A percentile compares a stretch with the other conserved stretches of the same genome.
Conservation (phyloP, 2,797 vertebrate genomes). For the Falco rusticolus region DNA sequence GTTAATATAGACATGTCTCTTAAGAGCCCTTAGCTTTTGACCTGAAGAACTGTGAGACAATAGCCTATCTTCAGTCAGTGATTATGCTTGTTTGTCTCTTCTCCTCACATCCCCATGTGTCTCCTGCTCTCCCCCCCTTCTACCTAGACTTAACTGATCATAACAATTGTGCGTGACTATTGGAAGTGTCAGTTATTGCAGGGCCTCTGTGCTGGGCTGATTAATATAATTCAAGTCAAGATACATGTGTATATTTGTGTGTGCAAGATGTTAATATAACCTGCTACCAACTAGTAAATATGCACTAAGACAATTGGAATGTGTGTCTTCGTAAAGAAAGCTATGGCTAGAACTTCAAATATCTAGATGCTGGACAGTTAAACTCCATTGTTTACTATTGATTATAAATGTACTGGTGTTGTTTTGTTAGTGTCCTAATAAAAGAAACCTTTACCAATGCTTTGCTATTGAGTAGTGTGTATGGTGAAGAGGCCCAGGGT, state of each 20-base stretch:
- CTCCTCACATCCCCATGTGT: not conserved
- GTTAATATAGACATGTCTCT: not conserved
- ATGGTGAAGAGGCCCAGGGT: not conserved
- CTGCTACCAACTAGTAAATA: not conserved
- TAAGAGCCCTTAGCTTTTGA: not conserved
- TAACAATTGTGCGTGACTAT: not conserved
- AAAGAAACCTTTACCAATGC: conserved; percentile 13
- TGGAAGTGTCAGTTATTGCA: not conserved
- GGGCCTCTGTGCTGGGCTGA: not conserved
- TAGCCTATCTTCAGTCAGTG: not conserved
- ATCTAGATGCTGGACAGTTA: not conserved
- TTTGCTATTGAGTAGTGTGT: conserved; percentile 16
- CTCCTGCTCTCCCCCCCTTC: not conserved
- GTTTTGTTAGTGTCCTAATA: conserved; percentile 50
- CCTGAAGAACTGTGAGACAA: not conserved
- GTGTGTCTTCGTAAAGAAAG: not conserved
- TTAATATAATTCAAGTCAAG: not conserved
- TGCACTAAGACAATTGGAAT: not conserved
- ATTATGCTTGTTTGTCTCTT: not conserved
- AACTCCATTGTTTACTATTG: not conserved
- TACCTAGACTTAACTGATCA: not conserved
- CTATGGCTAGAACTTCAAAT: not conserved
- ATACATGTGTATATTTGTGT: not conserved
- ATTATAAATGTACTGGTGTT: conserved; percentile 19
- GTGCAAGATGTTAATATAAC: not conserved